Percentiles rank a stretch among this genome's conserved stretches.
These are phyloP conservation scores for Apteryx mantelli DNA, from an alignment of 2,113 vertebrate species.

Conservation along the genomic window DNA sequence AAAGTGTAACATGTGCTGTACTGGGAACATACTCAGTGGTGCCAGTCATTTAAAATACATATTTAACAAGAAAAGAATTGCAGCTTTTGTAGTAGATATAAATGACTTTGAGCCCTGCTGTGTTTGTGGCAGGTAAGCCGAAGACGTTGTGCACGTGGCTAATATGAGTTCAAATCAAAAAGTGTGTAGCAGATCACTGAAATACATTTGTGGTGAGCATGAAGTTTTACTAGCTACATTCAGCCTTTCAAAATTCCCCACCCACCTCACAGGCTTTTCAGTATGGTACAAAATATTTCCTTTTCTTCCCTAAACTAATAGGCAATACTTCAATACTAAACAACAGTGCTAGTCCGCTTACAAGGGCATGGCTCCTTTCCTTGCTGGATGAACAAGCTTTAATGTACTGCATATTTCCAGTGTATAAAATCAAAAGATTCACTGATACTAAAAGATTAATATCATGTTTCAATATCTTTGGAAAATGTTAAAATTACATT, in stretches of 20 bases:
- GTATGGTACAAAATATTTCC: not conserved
- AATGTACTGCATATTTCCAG: not conserved
- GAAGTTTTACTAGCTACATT: not conserved
- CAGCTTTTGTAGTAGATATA: not conserved
- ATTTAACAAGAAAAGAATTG: conserved; percentile 34
- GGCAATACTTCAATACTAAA: not conserved
- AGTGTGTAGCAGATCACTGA: not conserved
- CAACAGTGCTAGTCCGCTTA: not conserved
- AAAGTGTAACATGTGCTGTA: not conserved
- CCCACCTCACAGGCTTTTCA: not conserved
- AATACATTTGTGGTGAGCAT: not conserved
- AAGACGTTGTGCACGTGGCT: not conserved
- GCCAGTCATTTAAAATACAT: conserved; percentile 14
- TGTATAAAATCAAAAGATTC: not conserved
- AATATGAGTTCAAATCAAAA: not conserved
- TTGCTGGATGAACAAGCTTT: not conserved
- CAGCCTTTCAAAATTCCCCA: not conserved
- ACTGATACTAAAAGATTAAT: not conserved
- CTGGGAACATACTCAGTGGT: not conserved
- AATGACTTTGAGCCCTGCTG: not conserved
- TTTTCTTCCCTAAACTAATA: not conserved
- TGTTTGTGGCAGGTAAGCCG: not conserved
- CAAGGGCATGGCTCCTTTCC: not conserved
- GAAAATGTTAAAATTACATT: not conserved
- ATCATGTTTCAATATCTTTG: not conserved